Evolutionary conservation across 2,113 vertebrate species (phyloP).

Genomic region (Ovis canadensis): DNA sequence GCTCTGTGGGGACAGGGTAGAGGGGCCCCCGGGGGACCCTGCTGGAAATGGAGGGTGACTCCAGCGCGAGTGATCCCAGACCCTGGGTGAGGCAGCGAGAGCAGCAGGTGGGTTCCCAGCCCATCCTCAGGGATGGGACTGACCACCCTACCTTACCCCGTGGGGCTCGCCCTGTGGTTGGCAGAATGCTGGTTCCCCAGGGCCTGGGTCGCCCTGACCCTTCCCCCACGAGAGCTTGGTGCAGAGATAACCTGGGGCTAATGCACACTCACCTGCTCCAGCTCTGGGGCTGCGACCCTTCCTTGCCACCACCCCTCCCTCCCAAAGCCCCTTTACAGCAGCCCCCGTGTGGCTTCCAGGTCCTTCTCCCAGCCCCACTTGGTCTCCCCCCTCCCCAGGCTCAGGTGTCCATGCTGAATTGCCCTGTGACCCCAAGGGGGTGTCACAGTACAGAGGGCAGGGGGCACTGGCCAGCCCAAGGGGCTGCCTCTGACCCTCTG

Average conservation of each 20-base stretch:
- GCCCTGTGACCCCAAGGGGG: background rate
- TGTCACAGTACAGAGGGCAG: background rate
- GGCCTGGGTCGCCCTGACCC: background rate
- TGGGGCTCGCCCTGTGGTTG: fast-evolving
- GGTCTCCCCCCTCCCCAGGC: background rate
- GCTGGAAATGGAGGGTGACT: background rate
- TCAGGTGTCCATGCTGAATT: background rate
- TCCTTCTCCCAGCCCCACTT: background rate
- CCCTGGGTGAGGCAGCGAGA: background rate
- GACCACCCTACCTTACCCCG: fast-evolving
- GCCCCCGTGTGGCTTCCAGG: background rate
- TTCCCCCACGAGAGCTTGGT: background rate
- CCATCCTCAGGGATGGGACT: background rate
- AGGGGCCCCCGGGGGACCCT: background rate
- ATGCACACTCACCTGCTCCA: background rate
- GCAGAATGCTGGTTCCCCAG: fast-evolving
- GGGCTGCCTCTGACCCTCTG: background rate
- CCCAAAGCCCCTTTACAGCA: background rate
- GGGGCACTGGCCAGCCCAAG: background rate
- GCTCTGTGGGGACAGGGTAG: too few relatives aligned
- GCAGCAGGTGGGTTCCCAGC: too few relatives aligned
- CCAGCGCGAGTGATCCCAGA: too few relatives aligned
- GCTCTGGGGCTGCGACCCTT: background rate
- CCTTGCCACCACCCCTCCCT: background rate
- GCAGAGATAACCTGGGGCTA: too few relatives aligned